Evolutionary conservation across 2,888 invertebrate genomes (phyloP).

Genomic region (Tachina lurida): DNA sequence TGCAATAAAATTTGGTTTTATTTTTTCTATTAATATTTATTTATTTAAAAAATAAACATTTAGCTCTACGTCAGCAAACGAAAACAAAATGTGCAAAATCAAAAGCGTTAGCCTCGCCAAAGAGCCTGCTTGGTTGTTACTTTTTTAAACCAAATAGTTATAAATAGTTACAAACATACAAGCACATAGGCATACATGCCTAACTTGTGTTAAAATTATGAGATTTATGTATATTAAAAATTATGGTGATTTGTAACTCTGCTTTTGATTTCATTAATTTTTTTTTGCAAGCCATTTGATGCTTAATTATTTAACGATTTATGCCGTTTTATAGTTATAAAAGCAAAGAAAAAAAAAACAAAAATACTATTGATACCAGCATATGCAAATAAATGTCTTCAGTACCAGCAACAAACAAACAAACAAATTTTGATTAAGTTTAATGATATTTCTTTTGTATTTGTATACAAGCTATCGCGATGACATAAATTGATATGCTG

Average conservation of each 20-base stretch:
- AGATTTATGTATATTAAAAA: conserved; percentile 34
- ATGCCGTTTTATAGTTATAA: conserved; percentile 32
- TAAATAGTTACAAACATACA: too few relatives aligned
- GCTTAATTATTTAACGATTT: conserved; percentile 59
- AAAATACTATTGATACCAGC: neutral
- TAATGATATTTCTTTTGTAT: conserved; percentile 27
- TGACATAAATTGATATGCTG: conserved; percentile 54
- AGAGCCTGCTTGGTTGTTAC: conserved; percentile 16
- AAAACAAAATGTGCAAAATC: conserved; percentile 6
- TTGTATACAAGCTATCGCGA: conserved; percentile 23
- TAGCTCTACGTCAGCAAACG: conserved; percentile 14
- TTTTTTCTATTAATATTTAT: neutral
- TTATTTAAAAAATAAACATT: conserved; percentile 16
- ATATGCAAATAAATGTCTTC: neutral
- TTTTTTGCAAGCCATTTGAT: conserved; percentile 2
- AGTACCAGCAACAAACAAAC: conserved; percentile 3
- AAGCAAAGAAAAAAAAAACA: neutral
- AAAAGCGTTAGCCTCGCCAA: conserved; percentile 30
- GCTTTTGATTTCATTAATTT: conserved; percentile 2
- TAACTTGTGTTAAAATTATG: neutral
- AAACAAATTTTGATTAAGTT: conserved; percentile 39
- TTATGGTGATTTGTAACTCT: conserved; percentile 30
- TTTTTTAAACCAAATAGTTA: neutral
- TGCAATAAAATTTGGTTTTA: conserved; percentile 24
- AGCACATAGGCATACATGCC: too few relatives aligned